Evolutionary conservation across 2,113 vertebrate genomes (phyloP), one percentile per base, ranked within the genome.

Genomic region (Cyanoliseus patagonus): DNA sequence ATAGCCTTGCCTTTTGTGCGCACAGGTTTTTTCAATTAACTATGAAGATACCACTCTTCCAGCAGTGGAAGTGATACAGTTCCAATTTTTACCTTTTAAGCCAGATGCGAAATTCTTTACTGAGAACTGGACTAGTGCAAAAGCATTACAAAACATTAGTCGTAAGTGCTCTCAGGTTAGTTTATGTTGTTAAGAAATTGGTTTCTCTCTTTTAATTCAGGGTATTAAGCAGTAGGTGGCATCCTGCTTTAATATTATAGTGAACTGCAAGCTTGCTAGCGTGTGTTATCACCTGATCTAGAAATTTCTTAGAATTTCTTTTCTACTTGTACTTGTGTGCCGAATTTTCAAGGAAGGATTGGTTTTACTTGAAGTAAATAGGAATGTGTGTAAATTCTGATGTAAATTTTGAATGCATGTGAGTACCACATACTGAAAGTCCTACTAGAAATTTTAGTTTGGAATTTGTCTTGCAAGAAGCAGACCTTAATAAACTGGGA

Each of bases 201-300:
- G 5, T 66, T 85, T 82, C 16, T 62, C 10, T 46, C 24, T 83
- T 90, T 90, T 63, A 92, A 53, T 95, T 92, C 49, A 33, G n/a
- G 13, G 9, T 74, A 19, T 51, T 80, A 74, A 86, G 66, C 96
- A 96, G 79, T 72, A 97, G 93, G 31, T 96, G 92, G 91, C 89
- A 94, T 59, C 80, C 88, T 90, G 39, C 66, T 49, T 93, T 74
- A 90, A 91, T n/a, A 7, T 72, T 89, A 47, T 13, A 41, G 31
- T 24, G 41, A 82, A 33, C 14, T 31, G 14, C 30, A 69, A 24
- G 20, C 49, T 92, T 84, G 9, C 9, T 64, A 74, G 52, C 28
- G 31, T 69, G 47, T 64, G 46, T 37, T 74, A 64, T 19, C 17
- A 14, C 12, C 49, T n/a, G 9, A 17, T 75, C 73, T 85, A 92